Evolutionary conservation across 2,888 invertebrate species (phyloP).

Genomic region (Linhomoeus sp.): DNA sequence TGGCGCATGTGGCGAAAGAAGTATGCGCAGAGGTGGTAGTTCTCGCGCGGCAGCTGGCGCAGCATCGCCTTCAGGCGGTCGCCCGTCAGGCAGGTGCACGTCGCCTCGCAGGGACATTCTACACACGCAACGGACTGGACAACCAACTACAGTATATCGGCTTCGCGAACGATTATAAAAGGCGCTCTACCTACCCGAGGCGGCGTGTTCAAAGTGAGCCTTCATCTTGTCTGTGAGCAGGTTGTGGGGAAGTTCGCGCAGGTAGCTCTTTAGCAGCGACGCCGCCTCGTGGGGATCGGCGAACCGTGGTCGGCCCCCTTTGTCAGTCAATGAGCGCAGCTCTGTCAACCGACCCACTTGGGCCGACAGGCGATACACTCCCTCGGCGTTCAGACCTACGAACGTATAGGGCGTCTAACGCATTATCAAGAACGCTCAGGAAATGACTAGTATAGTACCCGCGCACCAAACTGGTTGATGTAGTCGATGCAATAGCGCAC

Average conservation of each 20-base stretch:
- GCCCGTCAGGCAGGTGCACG: slow-evolving; percentile 9
- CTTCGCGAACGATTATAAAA: slow-evolving; percentile 1
- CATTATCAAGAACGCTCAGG: slow-evolving; percentile 10
- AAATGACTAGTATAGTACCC: slow-evolving; percentile 18
- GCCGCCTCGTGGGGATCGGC: slow-evolving; percentile 5
- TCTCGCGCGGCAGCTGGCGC: slow-evolving; percentile 10
- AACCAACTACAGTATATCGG: slow-evolving; percentile 1
- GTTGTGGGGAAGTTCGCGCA: slow-evolving; percentile 21
- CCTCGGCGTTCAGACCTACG: slow-evolving; percentile 17
- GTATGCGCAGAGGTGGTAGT: slow-evolving; percentile 16
- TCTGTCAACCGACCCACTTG: slow-evolving; percentile 19
- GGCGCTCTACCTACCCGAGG: slow-evolving; percentile 8
- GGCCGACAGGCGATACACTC: slow-evolving; percentile 24
- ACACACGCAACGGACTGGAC: not conserved
- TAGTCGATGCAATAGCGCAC: slow-evolving; percentile 84
- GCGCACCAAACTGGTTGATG: slow-evolving; percentile 46
- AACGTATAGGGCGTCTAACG: slow-evolving; percentile 12
- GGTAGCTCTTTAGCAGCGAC: slow-evolving; percentile 11
- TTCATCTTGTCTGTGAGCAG: slow-evolving; percentile 11
- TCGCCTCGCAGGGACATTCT: slow-evolving; percentile 10
- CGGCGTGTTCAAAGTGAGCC: slow-evolving; percentile 13
- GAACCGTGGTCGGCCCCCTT: slow-evolving; percentile 6
- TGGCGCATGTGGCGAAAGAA: slow-evolving; percentile 20
- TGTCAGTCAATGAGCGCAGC: slow-evolving; percentile 15
- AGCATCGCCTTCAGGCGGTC: slow-evolving; percentile 9